phyloP scores from a whole-genome alignment of 2,888 invertebrate genomes.

The Tetrapedia diversipes region DNA sequence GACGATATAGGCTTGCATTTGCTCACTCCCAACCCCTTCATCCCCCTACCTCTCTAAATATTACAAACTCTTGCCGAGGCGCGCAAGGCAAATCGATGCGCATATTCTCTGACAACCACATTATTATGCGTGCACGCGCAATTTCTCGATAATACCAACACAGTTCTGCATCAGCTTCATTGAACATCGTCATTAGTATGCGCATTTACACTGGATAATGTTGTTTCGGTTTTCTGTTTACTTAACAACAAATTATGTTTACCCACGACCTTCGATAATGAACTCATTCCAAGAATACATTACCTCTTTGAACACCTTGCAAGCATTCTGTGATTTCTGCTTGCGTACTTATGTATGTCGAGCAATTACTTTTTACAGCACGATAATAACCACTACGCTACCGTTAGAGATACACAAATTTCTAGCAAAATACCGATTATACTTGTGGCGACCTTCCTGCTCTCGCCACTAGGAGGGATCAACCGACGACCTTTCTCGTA shows the following conservation, averaged over 20 bases:
- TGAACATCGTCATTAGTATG: neutral
- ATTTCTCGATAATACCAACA: constrained; percentile 24
- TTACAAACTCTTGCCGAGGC: neutral
- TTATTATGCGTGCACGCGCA: constrained; percentile 16
- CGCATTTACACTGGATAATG: neutral
- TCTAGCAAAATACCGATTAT: too few relatives aligned
- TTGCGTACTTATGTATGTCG: too few relatives aligned
- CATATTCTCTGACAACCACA: constrained; percentile 24
- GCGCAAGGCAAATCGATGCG: constrained; percentile 19
- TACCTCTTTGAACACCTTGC: too few relatives aligned
- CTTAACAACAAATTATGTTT: neutral
- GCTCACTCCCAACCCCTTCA: too few relatives aligned
- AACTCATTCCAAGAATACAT: neutral
- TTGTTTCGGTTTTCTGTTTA: neutral
- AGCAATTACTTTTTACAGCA: too few relatives aligned
- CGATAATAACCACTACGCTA: too few relatives aligned
- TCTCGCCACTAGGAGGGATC: too few relatives aligned
- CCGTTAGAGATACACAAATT: too few relatives aligned
- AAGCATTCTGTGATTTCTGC: too few relatives aligned
- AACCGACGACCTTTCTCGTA: too few relatives aligned
- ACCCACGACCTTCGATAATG: neutral
- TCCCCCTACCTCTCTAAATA: neutral
- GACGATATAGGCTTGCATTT: neutral
- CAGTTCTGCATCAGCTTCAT: constrained; percentile 8
- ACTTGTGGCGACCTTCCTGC: too few relatives aligned